Conservation (phyloP, 2,888 invertebrate genomes). For the Machimus rusticus region DNA sequence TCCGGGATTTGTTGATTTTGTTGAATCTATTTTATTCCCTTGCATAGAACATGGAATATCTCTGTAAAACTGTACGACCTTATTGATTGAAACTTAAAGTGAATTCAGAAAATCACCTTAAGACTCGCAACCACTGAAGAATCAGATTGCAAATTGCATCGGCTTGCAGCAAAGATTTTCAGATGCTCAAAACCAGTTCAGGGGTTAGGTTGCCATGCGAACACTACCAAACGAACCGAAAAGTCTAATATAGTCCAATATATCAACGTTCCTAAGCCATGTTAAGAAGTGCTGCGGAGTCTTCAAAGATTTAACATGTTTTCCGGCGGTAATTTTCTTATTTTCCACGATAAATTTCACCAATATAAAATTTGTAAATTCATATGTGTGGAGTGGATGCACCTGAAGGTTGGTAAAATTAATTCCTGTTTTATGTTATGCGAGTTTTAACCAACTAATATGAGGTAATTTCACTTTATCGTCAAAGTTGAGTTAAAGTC, state of each 20-base stretch:
- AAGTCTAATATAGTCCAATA: background rate
- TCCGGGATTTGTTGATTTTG: background rate
- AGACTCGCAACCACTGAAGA: background rate
- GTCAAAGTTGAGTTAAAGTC: background rate
- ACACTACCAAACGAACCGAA: background rate
- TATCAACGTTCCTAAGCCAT: background rate
- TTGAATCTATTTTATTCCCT: background rate
- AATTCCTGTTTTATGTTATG: background rate
- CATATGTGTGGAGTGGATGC: background rate
- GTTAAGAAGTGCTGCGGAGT: background rate
- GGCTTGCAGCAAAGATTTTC: background rate
- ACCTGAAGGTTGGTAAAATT: background rate
- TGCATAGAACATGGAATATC: background rate
- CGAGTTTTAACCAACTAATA: background rate
- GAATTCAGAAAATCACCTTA: background rate
- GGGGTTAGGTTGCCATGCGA: background rate
- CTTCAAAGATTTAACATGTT: background rate
- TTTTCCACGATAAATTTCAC: background rate
- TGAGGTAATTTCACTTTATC: background rate
- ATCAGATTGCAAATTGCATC: background rate
- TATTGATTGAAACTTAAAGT: background rate
- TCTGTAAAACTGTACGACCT: background rate
- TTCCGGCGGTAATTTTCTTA: background rate
- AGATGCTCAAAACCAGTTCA: background rate
- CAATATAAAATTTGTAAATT: background rate